A percentile compares a stretch with the other conserved stretches of the same genome.
phyloP scores from a whole-genome alignment of 2,797 vertebrate genomes.

The Centroberyx gerrardi region DNA sequence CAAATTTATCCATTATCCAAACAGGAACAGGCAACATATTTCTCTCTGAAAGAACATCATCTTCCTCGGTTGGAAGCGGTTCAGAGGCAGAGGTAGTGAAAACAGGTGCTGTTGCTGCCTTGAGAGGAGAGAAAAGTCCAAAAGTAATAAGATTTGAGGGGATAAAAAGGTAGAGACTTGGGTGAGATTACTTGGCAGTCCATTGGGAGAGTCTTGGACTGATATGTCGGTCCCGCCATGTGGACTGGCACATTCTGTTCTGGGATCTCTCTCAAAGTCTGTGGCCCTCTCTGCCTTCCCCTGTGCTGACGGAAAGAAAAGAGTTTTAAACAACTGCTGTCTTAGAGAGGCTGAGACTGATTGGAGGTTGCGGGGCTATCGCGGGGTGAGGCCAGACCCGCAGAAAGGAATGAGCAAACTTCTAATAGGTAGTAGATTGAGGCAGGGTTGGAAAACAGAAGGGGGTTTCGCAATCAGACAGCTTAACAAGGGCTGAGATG shows the following conservation, averaged over 20 bases:
- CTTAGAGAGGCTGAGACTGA: constrained; percentile 23
- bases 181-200: constrained; percentile 54
- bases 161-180: constrained; percentile 48
- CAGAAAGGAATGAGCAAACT: not conserved
- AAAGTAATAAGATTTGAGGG: constrained; percentile 53
- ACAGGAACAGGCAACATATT: constrained; percentile 54
- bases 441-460: constrained; percentile 44
- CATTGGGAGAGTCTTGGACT: constrained; percentile 37
- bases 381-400: not conserved
- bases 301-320: constrained; percentile 35
- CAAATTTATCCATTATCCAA: constrained; percentile 45
- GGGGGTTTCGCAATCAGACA: constrained; percentile 50
- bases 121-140: constrained; percentile 31
- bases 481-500: constrained; percentile 37
- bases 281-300: constrained; percentile 20
- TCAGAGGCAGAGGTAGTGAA: constrained; percentile 31
- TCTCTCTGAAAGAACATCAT: constrained; percentile 25
- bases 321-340: constrained; percentile 11
- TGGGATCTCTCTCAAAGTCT: constrained; percentile 32
- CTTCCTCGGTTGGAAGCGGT: constrained; percentile 22
- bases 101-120: constrained; percentile 64
- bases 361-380: constrained; percentile 17
- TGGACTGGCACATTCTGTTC: constrained; percentile 58
- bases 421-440: not conserved
- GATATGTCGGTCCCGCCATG: constrained; percentile 18